Percentiles rank a stretch among this genome's conserved stretches.
phyloP scores from a whole-genome alignment of 2,113 vertebrate genomes.

The Prochilodus magdalenae region DNA sequence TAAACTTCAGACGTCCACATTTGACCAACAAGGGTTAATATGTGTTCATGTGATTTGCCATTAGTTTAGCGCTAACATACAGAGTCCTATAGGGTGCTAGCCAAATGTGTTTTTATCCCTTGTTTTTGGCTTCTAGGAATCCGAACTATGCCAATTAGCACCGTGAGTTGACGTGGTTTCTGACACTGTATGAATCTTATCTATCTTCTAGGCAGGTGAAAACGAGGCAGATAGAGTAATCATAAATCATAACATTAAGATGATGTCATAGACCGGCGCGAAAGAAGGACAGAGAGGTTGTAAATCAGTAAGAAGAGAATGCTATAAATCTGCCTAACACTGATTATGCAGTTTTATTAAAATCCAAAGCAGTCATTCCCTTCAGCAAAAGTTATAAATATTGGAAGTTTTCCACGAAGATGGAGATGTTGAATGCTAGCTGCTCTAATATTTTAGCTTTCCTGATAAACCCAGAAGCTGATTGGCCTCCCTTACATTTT shows the following conservation, averaged over 20 bases:
- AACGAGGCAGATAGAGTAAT: not conserved
- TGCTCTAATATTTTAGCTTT: not conserved
- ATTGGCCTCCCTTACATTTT: slow-evolving; percentile 9
- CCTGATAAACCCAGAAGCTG: not conserved
- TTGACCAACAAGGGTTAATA: too few relatives aligned
- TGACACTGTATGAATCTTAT: too few relatives aligned
- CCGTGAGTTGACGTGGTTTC: too few relatives aligned
- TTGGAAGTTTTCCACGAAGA: not conserved
- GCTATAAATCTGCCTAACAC: not conserved
- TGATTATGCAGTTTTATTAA: not conserved
- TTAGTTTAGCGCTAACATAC: too few relatives aligned
- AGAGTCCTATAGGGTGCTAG: too few relatives aligned
- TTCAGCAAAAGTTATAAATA: not conserved
- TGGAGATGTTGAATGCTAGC: not conserved
- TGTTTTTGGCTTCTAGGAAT: too few relatives aligned
- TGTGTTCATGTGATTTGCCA: too few relatives aligned
- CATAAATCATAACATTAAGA: slow-evolving; percentile 12
- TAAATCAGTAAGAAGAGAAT: not conserved
- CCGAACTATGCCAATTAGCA: too few relatives aligned
- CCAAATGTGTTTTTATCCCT: too few relatives aligned
- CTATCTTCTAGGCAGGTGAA: slow-evolving; percentile 24
- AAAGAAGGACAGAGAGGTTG: not conserved
- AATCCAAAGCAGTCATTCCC: not conserved
- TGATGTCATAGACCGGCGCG: not conserved
- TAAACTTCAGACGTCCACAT: too few relatives aligned